Percentiles rank a stretch among this genome's conserved stretches.
Conservation (phyloP, 2,113 vertebrate species). For the Chaetodon trifascialis region DNA sequence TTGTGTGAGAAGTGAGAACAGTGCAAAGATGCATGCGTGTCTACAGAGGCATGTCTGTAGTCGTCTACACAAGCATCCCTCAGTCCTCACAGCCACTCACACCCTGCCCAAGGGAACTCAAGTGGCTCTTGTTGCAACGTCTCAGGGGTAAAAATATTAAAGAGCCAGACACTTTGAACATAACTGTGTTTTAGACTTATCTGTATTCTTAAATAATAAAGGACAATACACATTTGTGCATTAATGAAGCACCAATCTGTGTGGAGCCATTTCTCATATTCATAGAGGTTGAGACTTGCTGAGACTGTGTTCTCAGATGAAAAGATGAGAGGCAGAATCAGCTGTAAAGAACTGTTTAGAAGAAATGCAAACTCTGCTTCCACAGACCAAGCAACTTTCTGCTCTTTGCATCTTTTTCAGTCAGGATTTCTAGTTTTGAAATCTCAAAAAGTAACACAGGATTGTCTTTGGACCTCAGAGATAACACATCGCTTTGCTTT, state of each 20-base stretch:
- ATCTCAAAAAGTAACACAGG: background rate
- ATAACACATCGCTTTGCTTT: background rate
- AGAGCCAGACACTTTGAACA: conserved; percentile 49
- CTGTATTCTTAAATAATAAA: conserved; percentile 15
- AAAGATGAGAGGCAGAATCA: conserved; percentile 28
- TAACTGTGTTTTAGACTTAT: conserved; percentile 30
- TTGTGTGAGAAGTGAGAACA: conserved; percentile 64
- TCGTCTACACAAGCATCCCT: conserved; percentile 61
- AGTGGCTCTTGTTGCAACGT: conserved; percentile 59
- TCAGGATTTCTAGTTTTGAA: background rate
- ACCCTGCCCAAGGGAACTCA: conserved; percentile 59
- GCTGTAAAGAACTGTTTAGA: conserved; percentile 13
- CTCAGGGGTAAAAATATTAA: conserved; percentile 63
- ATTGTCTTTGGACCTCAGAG: background rate
- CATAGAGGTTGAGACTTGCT: conserved; percentile 8
- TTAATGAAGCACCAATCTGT: background rate
- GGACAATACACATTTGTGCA: background rate
- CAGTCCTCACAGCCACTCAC: conserved; percentile 66
- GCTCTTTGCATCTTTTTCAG: conserved; percentile 9
- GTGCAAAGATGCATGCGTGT: conserved; percentile 65
- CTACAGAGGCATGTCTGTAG: conserved; percentile 67
- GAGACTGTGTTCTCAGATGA: conserved; percentile 15
- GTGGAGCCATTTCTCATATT: conserved; percentile 12
- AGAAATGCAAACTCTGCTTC: conserved; percentile 15
- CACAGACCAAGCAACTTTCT: background rate